Conservation (phyloP, 2,113 vertebrate species). For the Bombycilla garrulus region DNA sequence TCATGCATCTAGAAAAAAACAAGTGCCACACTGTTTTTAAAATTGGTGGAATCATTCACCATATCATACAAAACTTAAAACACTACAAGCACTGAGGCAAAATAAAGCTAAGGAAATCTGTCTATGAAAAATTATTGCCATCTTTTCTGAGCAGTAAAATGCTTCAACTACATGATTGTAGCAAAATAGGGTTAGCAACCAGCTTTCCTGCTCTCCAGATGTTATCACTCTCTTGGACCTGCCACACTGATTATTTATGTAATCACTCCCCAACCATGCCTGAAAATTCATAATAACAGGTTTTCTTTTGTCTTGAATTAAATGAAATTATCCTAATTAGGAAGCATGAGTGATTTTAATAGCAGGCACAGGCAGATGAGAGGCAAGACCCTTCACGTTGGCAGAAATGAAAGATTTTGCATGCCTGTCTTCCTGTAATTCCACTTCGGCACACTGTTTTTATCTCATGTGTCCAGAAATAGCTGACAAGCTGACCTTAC, state of each 20-base stretch:
- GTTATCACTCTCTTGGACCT: neutral
- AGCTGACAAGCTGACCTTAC: neutral
- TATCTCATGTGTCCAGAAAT: neutral
- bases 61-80: neutral
- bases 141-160: neutral
- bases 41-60: neutral
- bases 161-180: neutral
- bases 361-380: neutral
- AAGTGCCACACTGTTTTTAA: neutral
- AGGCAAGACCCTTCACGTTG: neutral
- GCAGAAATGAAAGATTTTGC: neutral
- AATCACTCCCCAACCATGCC: neutral
- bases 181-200: neutral
- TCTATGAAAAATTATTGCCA: neutral
- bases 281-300: neutral
- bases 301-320: neutral
- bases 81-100: neutral
- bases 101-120: neutral
- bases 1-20: conserved; percentile 83
- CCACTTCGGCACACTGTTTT: neutral
- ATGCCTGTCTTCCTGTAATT: neutral
- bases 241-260: neutral
- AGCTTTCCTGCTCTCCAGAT: neutral
- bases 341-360: neutral
- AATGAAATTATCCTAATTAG: neutral